Evolutionary conservation across 1,140 invertebrate genomes (phyloP).

Genomic region (Macrotrachela quadricornifera): DNA sequence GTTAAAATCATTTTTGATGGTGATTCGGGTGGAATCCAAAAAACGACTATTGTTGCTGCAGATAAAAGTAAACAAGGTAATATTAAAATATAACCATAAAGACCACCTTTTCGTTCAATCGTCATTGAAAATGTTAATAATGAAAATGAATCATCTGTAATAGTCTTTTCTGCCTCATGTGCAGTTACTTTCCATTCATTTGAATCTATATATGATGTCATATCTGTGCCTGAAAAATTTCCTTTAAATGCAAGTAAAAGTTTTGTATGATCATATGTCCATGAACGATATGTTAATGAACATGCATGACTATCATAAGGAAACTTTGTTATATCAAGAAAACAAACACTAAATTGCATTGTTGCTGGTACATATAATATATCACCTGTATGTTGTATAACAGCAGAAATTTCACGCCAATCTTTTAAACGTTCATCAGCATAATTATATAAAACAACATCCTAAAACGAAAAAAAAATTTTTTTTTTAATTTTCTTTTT

Average conservation of each 20-base stretch:
- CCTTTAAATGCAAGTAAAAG: constrained; percentile 22
- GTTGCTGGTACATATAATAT: constrained; percentile 47
- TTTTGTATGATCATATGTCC: constrained; percentile 35
- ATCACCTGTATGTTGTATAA: constrained; percentile 36
- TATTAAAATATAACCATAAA: constrained; percentile 15
- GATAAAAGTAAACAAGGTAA: constrained; percentile 14
- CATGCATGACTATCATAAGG: constrained; percentile 51
- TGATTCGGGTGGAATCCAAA: constrained; percentile 15
- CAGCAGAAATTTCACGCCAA: constrained; percentile 39
- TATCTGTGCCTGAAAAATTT: constrained; percentile 14
- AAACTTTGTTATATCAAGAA: constrained; percentile 44
- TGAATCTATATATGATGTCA: constrained; percentile 24
- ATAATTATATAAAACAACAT: constrained; percentile 9
- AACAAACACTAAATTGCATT: constrained; percentile 42
- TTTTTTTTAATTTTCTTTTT: not conserved
- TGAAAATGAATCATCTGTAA: no score
- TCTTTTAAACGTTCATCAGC: constrained; percentile 15
- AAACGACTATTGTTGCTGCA: constrained; percentile 12
- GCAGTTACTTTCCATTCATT: constrained; percentile 29
- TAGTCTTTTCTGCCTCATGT: no score
- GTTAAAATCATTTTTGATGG: constrained; percentile 12
- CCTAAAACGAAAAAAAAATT: not conserved
- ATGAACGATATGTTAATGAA: constrained; percentile 37
- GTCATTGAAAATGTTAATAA: constrained; percentile 9
- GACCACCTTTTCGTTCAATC: constrained; percentile 9